Evolutionary conservation across 2,797 vertebrate genomes (phyloP), one percentile per base, ranked within the genome.

Genomic region (Cynodonichthys magdalenae): DNA sequence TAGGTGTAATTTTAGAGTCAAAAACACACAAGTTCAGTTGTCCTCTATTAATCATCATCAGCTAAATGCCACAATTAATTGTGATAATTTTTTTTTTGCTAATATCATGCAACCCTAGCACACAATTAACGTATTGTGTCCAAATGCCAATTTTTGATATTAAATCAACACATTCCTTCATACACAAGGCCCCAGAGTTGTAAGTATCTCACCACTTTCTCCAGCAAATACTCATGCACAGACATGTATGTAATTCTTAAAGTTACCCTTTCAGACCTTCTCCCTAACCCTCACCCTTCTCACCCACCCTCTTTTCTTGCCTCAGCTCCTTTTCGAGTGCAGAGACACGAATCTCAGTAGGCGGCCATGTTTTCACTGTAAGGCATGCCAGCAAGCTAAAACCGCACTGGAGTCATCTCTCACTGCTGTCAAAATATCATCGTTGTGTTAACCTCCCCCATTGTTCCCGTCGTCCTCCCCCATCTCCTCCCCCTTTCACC

Each of bases 381-480:
- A 85, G 79, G 76, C 79, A 39, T 41, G 80, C 82, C 85, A 77
- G 80, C 79, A 84, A 81, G 69, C 77, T 63, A 42, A 24, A 56
- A 74, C 59, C 46, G 55, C 41, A 53, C 66, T 15, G 9, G 59
- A 79, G 79, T 82, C 79, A 71, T 87, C 82, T 71, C 70, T 75
- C 71, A 10, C 79, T 64, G 79, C 86, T 89, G 83, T 90, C 88
- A 90, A 87, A 89, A 88, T 88, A 89, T 81, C 73, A 86, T 81
- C 39, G 15, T 89, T 84, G 73, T 59, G 75, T 81, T 83, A 84
- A 89, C 80, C 90, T 78, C 79, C 54, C 53, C 70, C 66, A 83
- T 84, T 88, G 82, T 87, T 82, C 65, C 60, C 52, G 36, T 19
- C 19, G 44, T 44, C 49, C 45, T 34, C 60, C 56, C 62, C 31